A percentile compares a stretch with the other conserved stretches of the same genome.
Conservation (phyloP, 2,888 invertebrate species). For the Xanthia togata region DNA sequence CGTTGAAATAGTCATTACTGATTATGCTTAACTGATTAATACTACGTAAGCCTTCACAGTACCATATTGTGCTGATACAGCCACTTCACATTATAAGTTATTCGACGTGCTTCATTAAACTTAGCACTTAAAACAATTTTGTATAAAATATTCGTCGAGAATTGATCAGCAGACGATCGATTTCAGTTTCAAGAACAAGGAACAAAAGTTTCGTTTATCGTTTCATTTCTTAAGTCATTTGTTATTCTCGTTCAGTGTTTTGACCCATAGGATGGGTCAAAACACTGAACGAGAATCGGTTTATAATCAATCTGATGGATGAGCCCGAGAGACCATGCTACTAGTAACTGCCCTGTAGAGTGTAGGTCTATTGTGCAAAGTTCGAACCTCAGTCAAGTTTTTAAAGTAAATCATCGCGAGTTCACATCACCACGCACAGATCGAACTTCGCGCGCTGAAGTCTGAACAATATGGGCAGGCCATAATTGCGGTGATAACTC, state of each 20-base stretch:
- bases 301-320: not conserved
- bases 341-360: not conserved
- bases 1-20: not conserved
- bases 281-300: no score
- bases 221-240: not conserved
- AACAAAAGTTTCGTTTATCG: not conserved
- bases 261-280: not conserved
- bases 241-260: not conserved
- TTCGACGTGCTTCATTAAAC: not conserved
- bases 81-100: not conserved
- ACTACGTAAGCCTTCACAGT: no score
- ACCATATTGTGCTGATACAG: no score
- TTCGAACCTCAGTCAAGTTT: not conserved
- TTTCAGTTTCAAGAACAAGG: conserved; percentile 5
- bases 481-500: no score
- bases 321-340: not conserved
- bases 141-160: conserved; percentile 2
- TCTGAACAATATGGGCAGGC: no score
- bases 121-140: not conserved
- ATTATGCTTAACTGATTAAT: no score
- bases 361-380: not conserved
- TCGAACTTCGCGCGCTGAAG: no score
- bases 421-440: no score
- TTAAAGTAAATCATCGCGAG: not conserved
- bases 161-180: not conserved